Evolutionary conservation across 2,113 vertebrate genomes (phyloP), one percentile per base, ranked within the genome.

Genomic region (Oxygymnocypris stewartii): DNA sequence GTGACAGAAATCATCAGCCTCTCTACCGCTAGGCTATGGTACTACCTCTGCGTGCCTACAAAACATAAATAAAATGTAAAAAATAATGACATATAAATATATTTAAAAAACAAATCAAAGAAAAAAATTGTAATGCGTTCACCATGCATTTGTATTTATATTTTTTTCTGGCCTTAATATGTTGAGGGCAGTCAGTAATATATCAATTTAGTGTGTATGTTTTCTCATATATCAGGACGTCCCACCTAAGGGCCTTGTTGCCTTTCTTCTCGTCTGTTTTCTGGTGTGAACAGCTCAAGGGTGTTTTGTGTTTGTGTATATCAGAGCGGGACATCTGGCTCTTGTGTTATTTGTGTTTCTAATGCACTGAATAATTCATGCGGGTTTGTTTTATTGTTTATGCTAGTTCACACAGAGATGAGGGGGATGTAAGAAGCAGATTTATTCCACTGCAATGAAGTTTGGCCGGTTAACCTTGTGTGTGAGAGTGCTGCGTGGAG

Each of bases 281-380:
- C 35, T 61, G 47, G 37, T 42, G 25, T 82, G 82, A 74, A 49
- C 42, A 44, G 28, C 71, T n/a, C 14, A 4, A 51, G 79, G 35
- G 44, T 75, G 11, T 79, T 79, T 85, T 51, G 31, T 87, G 71
- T 82, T 42, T 69, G 65, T 89, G 20, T 18, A 67, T 84, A 67
- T 81, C 44, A 76, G 67, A 61, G 69, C 35, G 78, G 37, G 79
- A 44, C 75, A 49, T 79, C 69, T 59, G 67, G 54, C 63, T 87
- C 25, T 44, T 80, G 84, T 69, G 25, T 75, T 74, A 87, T 84
- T 86, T 79, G 80, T 47, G 61, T 44, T 79, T 65, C 78, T 65
- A 67, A 73, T 78, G 25, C 69, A 47, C 37, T 80, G 75, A 89
- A 88, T 89, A 69, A 89, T 88, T 88, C 86, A 84, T 84, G 75